Conservation (phyloP, 2,113 vertebrate species). For the Dasyurus viverrinus region DNA sequence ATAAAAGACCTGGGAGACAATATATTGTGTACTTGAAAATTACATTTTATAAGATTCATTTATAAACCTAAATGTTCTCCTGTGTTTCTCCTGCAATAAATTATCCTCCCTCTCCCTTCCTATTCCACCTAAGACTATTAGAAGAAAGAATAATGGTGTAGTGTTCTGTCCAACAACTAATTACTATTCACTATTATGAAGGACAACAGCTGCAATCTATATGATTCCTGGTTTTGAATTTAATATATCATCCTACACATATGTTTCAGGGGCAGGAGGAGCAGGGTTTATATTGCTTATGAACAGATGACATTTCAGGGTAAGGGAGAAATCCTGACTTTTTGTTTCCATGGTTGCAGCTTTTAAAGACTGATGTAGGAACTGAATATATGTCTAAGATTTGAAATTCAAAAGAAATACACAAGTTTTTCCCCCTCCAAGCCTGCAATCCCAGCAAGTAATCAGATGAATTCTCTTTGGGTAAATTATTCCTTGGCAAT, state of each 20-base stretch:
- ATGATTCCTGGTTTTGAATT: constrained; percentile 27
- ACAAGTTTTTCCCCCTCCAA: not conserved
- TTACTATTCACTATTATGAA: not conserved
- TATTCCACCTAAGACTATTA: not conserved
- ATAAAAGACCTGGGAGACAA: not conserved
- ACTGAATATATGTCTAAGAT: constrained; percentile 26
- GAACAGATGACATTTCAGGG: constrained; percentile 23
- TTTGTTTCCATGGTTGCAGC: constrained; percentile 26
- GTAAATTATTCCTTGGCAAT: constrained; percentile 35
- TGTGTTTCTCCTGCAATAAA: not conserved
- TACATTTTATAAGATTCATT: not conserved
- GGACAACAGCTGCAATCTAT: not conserved
- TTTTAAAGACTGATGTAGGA: constrained; percentile 36
- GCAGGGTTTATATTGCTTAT: not conserved
- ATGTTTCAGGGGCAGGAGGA: not conserved
- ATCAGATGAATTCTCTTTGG: not conserved
- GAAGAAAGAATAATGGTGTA: not conserved
- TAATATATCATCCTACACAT: not conserved
- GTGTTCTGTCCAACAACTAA: not conserved
- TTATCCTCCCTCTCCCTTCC: not conserved
- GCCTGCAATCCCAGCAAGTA: not conserved
- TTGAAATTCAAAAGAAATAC: constrained; percentile 36
- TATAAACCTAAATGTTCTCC: not conserved
- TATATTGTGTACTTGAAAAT: not conserved
- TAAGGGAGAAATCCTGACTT: not conserved